Percentiles rank a stretch among this genome's conserved stretches.
Conservation (phyloP, 2,113 vertebrate species). For the Xyliphius kryptos region DNA sequence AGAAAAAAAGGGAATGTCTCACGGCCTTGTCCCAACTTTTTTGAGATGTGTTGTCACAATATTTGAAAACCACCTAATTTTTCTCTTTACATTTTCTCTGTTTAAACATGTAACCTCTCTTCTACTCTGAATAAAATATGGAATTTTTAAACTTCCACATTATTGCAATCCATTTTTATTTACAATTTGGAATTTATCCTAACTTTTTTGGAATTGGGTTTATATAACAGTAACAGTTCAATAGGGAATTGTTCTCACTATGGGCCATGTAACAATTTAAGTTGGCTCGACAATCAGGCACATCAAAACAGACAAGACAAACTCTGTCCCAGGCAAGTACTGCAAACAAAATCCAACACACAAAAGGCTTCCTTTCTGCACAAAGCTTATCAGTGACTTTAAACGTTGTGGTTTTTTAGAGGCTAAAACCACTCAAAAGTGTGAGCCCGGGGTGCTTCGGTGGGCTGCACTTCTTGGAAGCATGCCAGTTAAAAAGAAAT, state of each 20-base stretch:
- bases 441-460: slow-evolving; percentile 4
- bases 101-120: no score
- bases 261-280: neutral
- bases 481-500: slow-evolving; percentile 25
- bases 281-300: neutral
- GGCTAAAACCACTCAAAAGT: slow-evolving; percentile 20
- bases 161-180: no score
- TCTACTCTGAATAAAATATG: no score
- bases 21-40: no score
- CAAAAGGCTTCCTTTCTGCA: neutral
- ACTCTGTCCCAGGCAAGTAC: neutral
- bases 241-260: neutral
- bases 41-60: no score
- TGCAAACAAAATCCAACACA: neutral
- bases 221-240: no score
- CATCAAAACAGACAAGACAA: neutral
- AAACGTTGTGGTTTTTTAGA: slow-evolving; percentile 23
- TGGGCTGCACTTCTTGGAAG: slow-evolving; percentile 37
- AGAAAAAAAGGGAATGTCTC: no score
- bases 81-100: no score
- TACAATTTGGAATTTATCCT: no score
- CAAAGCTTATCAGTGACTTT: neutral
- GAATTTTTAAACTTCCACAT: no score
- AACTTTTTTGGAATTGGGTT: no score
- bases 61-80: no score